These are phyloP conservation scores for Congeria kusceri DNA, from an alignment of 2,888 invertebrate species.

Conservation along the genomic window DNA sequence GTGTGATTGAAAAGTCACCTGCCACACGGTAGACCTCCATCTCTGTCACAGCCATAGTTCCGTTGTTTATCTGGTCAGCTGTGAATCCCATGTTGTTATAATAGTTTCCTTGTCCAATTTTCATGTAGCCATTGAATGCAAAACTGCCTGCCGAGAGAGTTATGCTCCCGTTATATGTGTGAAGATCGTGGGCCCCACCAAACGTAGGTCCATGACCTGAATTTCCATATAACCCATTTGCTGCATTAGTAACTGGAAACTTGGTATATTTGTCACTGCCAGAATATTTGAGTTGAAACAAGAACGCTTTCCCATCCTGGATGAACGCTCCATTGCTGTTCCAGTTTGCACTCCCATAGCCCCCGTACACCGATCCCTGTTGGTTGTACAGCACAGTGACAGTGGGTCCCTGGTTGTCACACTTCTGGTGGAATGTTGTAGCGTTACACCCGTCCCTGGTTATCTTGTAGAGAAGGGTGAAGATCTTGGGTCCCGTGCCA, in stretches of 20 bases:
- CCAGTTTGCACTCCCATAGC: constrained; percentile 59
- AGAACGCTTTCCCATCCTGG: constrained; percentile 56
- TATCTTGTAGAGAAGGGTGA: constrained; percentile 59
- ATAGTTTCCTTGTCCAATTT: constrained; percentile 19
- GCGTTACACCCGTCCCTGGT: constrained; percentile 58
- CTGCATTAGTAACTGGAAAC: constrained; percentile 36
- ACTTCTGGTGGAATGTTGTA: constrained; percentile 60
- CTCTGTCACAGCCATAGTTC: constrained; percentile 50
- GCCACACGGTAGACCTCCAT: constrained; percentile 63
- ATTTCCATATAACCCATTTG: constrained; percentile 20
- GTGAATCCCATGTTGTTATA: constrained; percentile 25
- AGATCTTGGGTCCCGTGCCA: constrained; percentile 38
- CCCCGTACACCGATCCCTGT: constrained; percentile 58
- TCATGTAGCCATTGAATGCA: constrained; percentile 34
- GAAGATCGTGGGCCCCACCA: constrained; percentile 50
- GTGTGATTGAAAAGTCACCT: constrained; percentile 17
- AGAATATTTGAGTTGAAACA: constrained; percentile 53
- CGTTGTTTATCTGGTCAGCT: constrained; percentile 32
- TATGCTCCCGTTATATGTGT: constrained; percentile 34
- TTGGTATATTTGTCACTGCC: constrained; percentile 35
- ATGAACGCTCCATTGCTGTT: constrained; percentile 19
- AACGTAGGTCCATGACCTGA: constrained; percentile 45
- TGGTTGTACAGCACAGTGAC: constrained; percentile 65
- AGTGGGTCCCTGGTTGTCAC: constrained; percentile 67
- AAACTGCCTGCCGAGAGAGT: constrained; percentile 3